Evolutionary conservation across 2,888 invertebrate species (phyloP).

Genomic region (Machimus rusticus): DNA sequence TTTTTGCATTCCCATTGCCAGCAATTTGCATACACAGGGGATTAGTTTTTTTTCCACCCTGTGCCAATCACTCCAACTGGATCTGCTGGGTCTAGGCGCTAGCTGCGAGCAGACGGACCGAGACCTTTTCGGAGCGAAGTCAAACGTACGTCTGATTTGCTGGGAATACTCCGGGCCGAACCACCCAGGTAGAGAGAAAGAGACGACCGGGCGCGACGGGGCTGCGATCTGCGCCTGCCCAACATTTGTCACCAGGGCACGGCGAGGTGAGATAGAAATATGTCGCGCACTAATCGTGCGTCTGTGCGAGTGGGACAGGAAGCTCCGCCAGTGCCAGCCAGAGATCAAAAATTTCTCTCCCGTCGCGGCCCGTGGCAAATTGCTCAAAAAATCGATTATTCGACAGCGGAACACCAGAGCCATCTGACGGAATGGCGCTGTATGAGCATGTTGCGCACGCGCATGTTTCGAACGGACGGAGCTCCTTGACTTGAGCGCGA

Average conservation of each 20-base stretch:
- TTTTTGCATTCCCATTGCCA: neutral
- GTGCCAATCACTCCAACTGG: neutral
- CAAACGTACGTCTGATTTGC: conserved; percentile 34
- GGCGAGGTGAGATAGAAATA: neutral
- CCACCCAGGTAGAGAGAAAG: conserved; percentile 16
- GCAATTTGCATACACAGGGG: neutral
- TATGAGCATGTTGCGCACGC: neutral
- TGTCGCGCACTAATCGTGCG: neutral
- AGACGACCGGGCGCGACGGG: neutral
- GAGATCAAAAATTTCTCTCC: neutral
- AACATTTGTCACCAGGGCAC: neutral
- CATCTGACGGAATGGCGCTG: neutral
- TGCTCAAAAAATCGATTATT: neutral
- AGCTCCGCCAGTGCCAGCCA: neutral
- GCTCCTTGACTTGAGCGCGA: neutral
- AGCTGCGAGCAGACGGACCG: conserved; percentile 20
- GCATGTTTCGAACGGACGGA: neutral
- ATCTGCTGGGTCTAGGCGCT: neutral
- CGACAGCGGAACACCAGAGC: neutral
- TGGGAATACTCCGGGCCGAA: neutral
- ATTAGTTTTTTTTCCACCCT: conserved; percentile 8
- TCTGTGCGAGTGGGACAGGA: neutral
- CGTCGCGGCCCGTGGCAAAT: neutral
- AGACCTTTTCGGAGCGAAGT: conserved; percentile 17
- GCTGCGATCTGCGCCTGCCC: neutral